Percentiles rank a stretch among this genome's conserved stretches.
Evolutionary conservation across 2,113 vertebrate species (phyloP).

Genomic region (Felis chaus): DNA sequence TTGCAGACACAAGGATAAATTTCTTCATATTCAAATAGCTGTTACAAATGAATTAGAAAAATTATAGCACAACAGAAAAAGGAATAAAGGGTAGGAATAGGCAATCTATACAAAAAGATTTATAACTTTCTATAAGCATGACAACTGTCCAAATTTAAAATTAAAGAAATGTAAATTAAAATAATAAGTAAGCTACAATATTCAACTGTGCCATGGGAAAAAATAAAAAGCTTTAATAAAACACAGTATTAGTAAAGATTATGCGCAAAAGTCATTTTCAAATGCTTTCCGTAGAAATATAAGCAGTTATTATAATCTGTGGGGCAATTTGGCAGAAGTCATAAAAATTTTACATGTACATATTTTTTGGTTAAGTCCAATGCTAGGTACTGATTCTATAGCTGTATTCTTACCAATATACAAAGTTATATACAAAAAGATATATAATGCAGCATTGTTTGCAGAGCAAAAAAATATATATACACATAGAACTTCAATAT

Average conservation of each 20-base stretch:
- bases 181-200: neutral
- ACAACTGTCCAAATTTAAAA: slow-evolving; percentile 30
- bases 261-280: neutral
- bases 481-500: neutral
- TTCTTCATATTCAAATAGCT: neutral
- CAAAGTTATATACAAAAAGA: neutral
- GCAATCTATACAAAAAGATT: neutral
- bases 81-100: neutral
- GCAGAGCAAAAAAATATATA: neutral
- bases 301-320: neutral
- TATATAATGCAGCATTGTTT: neutral
- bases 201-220: neutral
- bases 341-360: slow-evolving; percentile 17
- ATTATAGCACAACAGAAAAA: neutral
- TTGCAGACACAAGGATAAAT: neutral
- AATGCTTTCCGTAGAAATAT: neutral
- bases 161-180: neutral
- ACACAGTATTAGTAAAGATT: neutral
- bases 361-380: neutral
- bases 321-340: neutral
- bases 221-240: neutral
- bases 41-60: neutral
- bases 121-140: neutral
- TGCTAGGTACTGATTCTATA: slow-evolving; percentile 20
- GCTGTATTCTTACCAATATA: neutral